Evolutionary conservation across 2,113 vertebrate species (phyloP), one percentile per base, ranked within the genome.

Genomic region (Motacilla alba): DNA sequence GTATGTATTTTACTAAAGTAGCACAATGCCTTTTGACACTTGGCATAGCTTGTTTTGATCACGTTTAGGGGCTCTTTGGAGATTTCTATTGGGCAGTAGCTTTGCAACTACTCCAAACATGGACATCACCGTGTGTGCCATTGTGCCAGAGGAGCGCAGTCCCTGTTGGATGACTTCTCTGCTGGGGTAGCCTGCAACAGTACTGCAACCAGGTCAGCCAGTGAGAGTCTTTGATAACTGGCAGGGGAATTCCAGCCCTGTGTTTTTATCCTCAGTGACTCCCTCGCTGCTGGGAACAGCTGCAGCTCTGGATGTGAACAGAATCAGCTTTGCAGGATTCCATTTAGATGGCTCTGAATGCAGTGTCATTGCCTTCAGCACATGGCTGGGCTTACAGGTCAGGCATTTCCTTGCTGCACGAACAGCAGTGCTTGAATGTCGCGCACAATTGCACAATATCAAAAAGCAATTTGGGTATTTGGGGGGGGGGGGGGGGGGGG

Each of bases 51-150:
- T 76, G 9, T 30, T 75, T 82, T 62, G 11, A 77, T 87, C 37
- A 49, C 2, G 2, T 75, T 68, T 53, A 41, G 22, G 27, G 49
- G 37, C 26, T 82, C 49, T 92, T 56, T 49, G 63, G 55, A 87
- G 70, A 46, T n/a, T 63, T 72, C 37, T 33, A 1, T 11, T 6
- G 2, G 2, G 44, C 30, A 74, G 21, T 8, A 67, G 47, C 18
- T 66, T 62, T 69, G 55, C 49, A 83, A 47, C 39, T 58, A 7
- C 41, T 90, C 72, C 83, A 77, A 49, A 60, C 22, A 17, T 9
- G 23, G 70, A 19, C 82, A 79, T 47, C 2, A 4, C 49, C 0
- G 0, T 3, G 1, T 3, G 2, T 72, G 50, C 35, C 24, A 12
- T 17, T 58, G 56, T 50, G 67, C 44, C 1, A 1, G 62, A 63